These are phyloP conservation scores for Venusia cambrica DNA, from an alignment of 2,888 invertebrate species.

Conservation along the genomic window DNA sequence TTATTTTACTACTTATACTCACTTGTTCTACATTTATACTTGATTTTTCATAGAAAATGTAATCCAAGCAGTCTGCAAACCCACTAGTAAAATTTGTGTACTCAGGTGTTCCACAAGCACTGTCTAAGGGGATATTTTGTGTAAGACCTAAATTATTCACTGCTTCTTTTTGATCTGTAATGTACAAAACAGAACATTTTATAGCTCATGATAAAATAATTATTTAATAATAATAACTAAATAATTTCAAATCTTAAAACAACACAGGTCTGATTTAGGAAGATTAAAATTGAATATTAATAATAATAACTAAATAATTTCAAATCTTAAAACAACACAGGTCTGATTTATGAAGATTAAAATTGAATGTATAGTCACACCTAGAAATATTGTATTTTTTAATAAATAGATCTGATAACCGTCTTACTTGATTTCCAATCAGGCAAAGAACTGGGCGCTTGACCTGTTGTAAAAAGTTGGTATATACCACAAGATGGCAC, in stretches of 20 bases:
- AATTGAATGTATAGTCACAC: too few relatives aligned
- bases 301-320: too few relatives aligned
- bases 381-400: too few relatives aligned
- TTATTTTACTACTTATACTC: constrained; percentile 49
- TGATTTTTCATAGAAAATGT: constrained; percentile 90
- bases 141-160: constrained; percentile 82
- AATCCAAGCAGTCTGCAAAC: constrained; percentile 94
- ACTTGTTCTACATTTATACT: constrained; percentile 84
- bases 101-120: constrained; percentile 91
- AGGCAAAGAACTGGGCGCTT: constrained; percentile 82
- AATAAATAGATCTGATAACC: too few relatives aligned
- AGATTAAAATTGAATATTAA: too few relatives aligned
- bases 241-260: too few relatives aligned
- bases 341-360: too few relatives aligned
- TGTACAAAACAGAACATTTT: background rate
- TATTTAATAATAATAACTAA: too few relatives aligned
- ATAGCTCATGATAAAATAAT: too few relatives aligned
- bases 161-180: constrained; percentile 84
- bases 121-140: constrained; percentile 84
- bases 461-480: constrained; percentile 86
- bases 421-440: constrained; percentile 93
- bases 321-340: too few relatives aligned
- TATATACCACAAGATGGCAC: constrained; percentile 91
- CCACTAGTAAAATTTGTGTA: constrained; percentile 92
- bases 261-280: too few relatives aligned